A percentile compares a stretch with the other conserved stretches of the same genome.
phyloP scores from a whole-genome alignment of 2,888 invertebrate genomes.

The Lucinisca nassula region DNA sequence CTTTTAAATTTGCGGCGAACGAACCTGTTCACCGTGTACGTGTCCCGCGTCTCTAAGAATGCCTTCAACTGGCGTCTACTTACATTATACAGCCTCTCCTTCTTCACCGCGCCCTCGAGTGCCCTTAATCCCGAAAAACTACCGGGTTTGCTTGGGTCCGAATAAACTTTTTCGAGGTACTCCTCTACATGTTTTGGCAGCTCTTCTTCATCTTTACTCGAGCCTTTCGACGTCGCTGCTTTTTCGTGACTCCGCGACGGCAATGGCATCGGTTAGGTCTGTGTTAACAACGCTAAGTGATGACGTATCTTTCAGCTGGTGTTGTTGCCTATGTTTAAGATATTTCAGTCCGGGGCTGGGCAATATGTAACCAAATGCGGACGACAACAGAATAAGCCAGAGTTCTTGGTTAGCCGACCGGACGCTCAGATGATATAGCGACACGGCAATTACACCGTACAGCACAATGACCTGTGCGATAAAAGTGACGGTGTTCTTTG shows the following conservation, averaged over 20 bases:
- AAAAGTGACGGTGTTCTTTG: neutral
- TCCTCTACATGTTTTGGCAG: neutral
- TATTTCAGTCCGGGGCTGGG: neutral
- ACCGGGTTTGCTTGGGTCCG: neutral
- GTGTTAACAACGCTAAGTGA: no score
- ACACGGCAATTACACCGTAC: neutral
- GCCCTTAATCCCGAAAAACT: neutral
- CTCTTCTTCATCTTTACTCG: neutral
- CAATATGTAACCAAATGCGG: neutral
- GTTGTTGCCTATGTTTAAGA: neutral
- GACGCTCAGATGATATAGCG: neutral
- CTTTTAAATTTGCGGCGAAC: neutral
- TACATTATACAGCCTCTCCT: neutral
- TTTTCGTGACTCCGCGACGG: no score
- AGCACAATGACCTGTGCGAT: neutral
- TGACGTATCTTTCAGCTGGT: no score
- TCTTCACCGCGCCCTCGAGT: neutral
- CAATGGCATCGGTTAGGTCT: no score
- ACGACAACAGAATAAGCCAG: neutral
- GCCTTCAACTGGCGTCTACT: neutral
- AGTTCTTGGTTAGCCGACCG: neutral
- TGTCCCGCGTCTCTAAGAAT: neutral
- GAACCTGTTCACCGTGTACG: neutral
- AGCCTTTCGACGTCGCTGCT: no score
- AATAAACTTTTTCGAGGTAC: neutral